These are phyloP conservation scores for Colaptes auratus DNA, from an alignment of 2,113 vertebrate species.

Conservation along the genomic window DNA sequence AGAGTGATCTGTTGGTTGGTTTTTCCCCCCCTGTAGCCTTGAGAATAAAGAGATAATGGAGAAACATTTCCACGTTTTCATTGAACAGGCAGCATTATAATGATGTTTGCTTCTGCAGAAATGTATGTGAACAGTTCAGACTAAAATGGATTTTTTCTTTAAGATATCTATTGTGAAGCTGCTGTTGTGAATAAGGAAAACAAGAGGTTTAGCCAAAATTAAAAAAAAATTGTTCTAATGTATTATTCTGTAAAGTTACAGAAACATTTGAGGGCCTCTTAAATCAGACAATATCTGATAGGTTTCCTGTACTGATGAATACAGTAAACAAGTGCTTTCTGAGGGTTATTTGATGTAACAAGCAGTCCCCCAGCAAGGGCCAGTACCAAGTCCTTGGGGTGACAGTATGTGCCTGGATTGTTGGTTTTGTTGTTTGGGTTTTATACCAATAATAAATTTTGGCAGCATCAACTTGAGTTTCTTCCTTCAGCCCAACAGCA, in stretches of 20 bases:
- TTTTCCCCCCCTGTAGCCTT: background rate
- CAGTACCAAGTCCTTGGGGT: background rate
- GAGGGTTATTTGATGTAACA: background rate
- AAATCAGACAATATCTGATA: background rate
- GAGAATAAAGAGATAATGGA: constrained; percentile 24
- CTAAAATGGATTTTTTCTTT: background rate
- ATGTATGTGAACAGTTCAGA: background rate
- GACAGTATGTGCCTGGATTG: background rate
- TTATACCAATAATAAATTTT: background rate
- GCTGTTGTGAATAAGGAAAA: background rate
- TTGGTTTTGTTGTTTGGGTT: background rate
- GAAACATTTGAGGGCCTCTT: background rate
- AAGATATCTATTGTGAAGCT: background rate
- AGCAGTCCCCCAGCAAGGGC: background rate
- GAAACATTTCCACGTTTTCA: background rate
- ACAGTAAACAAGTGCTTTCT: background rate
- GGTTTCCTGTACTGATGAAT: background rate
- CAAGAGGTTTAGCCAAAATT: background rate
- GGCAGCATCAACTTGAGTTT: background rate
- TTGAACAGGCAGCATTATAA: background rate
- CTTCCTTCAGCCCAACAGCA: background rate
- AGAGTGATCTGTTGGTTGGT: background rate
- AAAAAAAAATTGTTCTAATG: background rate
- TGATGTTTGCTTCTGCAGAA: background rate
- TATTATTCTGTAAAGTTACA: background rate